Evolutionary conservation across 1,140 invertebrate species (phyloP).

Genomic region (Pseudomyrmex flavicornis): DNA sequence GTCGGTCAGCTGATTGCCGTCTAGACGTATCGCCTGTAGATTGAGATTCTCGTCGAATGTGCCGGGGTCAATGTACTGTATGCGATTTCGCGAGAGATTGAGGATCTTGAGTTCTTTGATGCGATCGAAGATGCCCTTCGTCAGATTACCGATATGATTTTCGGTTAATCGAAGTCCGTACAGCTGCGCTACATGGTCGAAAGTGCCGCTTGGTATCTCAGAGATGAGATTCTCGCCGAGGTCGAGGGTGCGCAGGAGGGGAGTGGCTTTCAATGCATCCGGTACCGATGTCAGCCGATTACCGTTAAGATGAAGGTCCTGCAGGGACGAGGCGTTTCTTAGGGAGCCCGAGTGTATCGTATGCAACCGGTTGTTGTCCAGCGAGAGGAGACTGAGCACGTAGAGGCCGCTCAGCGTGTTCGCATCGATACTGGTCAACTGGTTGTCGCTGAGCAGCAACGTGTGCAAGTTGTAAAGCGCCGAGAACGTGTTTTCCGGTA

Average conservation of each 20-base stretch:
- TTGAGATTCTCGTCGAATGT: conserved; percentile 94
- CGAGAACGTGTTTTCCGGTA: conserved; percentile 93
- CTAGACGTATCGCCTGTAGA: conserved; percentile 93
- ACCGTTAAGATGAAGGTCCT: conserved; percentile 95
- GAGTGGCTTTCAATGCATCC: conserved; percentile 92
- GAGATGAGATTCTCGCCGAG: conserved; percentile 95
- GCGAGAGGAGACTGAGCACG: conserved; percentile 91
- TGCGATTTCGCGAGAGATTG: conserved; percentile 94
- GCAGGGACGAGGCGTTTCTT: conserved; percentile 92
- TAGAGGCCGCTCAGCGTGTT: conserved; percentile 92
- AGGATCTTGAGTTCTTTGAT: conserved; percentile 94
- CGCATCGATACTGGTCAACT: conserved; percentile 91
- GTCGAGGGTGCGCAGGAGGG: conserved; percentile 93
- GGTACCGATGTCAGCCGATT: conserved; percentile 94
- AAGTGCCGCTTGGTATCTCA: conserved; percentile 92
- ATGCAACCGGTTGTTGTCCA: conserved; percentile 94
- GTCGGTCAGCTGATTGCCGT: conserved; percentile 94
- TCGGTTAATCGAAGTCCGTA: conserved; percentile 94
- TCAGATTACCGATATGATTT: conserved; percentile 94
- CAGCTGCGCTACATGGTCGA: conserved; percentile 91
- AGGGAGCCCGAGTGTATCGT: conserved; percentile 92
- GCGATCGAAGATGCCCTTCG: conserved; percentile 93
- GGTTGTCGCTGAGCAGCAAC: conserved; percentile 94
- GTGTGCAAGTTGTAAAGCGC: conserved; percentile 93
- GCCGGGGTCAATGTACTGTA: conserved; percentile 93